phyloP scores from a whole-genome alignment of 2,888 invertebrate species.

The Macrosoma leucophasiata region DNA sequence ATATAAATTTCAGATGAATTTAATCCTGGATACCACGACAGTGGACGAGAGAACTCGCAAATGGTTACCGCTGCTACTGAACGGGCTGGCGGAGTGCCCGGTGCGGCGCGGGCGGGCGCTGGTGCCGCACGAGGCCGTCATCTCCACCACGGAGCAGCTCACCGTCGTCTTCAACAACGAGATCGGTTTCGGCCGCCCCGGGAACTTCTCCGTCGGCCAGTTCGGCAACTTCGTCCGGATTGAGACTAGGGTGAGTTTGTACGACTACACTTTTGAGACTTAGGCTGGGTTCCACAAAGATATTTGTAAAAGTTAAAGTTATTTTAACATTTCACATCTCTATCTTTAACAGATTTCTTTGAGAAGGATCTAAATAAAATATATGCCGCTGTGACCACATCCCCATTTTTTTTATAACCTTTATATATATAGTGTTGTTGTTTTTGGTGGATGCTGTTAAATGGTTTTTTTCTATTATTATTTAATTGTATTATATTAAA shows the following conservation, averaged over 20 bases:
- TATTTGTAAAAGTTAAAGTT: too few relatives aligned
- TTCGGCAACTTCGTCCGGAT: constrained; percentile 81
- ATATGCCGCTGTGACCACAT: too few relatives aligned
- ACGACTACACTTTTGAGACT: too few relatives aligned
- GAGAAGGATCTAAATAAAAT: too few relatives aligned
- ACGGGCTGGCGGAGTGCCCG: constrained; percentile 85
- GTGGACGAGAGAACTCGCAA: constrained; percentile 77
- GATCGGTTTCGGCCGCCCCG: constrained; percentile 77
- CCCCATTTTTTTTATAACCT: too few relatives aligned
- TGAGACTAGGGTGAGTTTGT: constrained; percentile 79
- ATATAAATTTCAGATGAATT: constrained; percentile 75
- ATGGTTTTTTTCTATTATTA: too few relatives aligned
- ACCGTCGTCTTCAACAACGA: constrained; percentile 78
- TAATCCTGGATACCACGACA: constrained; percentile 81
- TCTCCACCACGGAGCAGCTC: constrained; percentile 85
- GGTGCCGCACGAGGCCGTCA: constrained; percentile 82
- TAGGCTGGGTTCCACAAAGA: too few relatives aligned
- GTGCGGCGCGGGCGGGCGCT: constrained; percentile 74
- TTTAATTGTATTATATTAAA: too few relatives aligned
- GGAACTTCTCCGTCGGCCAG: constrained; percentile 82
- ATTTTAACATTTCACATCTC: too few relatives aligned
- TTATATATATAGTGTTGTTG: too few relatives aligned
- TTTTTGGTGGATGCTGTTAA: too few relatives aligned
- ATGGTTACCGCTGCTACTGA: constrained; percentile 85
- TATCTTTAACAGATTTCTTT: too few relatives aligned